phyloP scores from a whole-genome alignment of 2,797 vertebrate species.

The Sciaenops ocellatus region DNA sequence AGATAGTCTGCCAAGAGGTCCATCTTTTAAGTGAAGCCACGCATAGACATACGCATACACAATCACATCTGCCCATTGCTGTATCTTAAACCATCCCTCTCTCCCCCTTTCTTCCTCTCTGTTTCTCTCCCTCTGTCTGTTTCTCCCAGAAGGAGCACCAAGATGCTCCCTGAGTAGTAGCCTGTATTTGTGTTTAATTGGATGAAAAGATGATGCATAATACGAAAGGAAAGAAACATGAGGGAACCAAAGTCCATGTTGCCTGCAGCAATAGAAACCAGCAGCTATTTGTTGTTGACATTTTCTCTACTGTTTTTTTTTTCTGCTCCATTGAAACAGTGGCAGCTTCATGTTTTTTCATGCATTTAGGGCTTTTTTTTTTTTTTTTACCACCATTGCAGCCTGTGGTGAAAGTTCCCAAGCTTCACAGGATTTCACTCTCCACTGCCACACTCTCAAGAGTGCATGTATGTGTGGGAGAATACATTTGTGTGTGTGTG shows the following conservation, averaged over 20 bases:
- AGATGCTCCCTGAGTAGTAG: conserved; percentile 63
- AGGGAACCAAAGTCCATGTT: conserved; percentile 76
- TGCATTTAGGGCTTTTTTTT: conserved; percentile 62
- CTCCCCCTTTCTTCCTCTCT: neutral
- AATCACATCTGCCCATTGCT: conserved; percentile 22
- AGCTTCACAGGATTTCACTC: conserved; percentile 68
- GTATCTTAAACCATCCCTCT: conserved; percentile 22
- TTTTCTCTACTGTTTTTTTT: conserved; percentile 70
- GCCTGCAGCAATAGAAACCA: conserved; percentile 77
- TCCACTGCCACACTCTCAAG: conserved; percentile 53
- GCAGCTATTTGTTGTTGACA: conserved; percentile 84
- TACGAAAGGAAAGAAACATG: conserved; percentile 68
- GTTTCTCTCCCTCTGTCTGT: conserved; percentile 21
- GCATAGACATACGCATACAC: conserved; percentile 23
- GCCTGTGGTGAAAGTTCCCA: conserved; percentile 59
- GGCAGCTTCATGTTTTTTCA: conserved; percentile 70
- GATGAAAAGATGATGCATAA: conserved; percentile 83
- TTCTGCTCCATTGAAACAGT: conserved; percentile 76
- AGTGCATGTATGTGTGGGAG: conserved; percentile 28
- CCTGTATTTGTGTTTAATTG: conserved; percentile 80
- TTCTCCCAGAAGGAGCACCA: conserved; percentile 33
- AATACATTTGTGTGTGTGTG: conserved; percentile 24
- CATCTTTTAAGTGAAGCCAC: conserved; percentile 48
- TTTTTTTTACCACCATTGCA: conserved; percentile 31
- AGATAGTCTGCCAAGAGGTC: conserved; percentile 42